These are phyloP conservation scores for Papilio polyxenes DNA, from an alignment of 1,140 invertebrate species.

Conservation along the genomic window DNA sequence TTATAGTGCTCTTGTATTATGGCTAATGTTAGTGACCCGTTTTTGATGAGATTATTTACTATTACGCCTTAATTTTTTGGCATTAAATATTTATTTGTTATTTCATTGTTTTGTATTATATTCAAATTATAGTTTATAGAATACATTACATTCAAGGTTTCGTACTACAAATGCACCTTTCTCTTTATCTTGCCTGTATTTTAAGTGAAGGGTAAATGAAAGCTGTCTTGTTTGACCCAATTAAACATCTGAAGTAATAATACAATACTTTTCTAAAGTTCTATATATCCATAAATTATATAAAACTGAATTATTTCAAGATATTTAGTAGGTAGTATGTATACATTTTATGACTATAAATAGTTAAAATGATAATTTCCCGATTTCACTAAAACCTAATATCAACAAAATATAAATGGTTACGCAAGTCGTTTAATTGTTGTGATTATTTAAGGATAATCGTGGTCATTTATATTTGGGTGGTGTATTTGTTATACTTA, in stretches of 20 bases:
- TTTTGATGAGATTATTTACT: conserved; percentile 25
- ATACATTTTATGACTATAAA: not conserved
- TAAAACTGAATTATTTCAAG: too few species aligned
- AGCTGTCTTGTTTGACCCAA: not conserved
- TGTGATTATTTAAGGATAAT: not conserved
- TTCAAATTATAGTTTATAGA: not conserved
- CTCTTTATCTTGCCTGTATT: not conserved
- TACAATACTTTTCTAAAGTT: not conserved
- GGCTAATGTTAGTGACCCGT: conserved; percentile 39
- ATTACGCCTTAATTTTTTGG: conserved; percentile 1
- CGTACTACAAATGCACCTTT: not conserved
- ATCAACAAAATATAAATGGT: not conserved
- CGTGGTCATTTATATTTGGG: too few species aligned
- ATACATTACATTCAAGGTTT: not conserved
- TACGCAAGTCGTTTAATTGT: not conserved
- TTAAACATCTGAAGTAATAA: not conserved
- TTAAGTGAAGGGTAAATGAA: conserved; percentile 18
- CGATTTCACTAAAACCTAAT: not conserved
- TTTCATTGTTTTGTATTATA: not conserved
- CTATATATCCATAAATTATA: too few species aligned
- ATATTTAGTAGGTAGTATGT: too few species aligned
- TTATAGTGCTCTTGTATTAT: conserved; percentile 45
- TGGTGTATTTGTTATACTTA: not conserved
- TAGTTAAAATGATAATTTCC: not conserved
- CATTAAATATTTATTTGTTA: not conserved